Evolutionary conservation across 2,888 invertebrate species (phyloP).

Genomic region (Pammene aurita): DNA sequence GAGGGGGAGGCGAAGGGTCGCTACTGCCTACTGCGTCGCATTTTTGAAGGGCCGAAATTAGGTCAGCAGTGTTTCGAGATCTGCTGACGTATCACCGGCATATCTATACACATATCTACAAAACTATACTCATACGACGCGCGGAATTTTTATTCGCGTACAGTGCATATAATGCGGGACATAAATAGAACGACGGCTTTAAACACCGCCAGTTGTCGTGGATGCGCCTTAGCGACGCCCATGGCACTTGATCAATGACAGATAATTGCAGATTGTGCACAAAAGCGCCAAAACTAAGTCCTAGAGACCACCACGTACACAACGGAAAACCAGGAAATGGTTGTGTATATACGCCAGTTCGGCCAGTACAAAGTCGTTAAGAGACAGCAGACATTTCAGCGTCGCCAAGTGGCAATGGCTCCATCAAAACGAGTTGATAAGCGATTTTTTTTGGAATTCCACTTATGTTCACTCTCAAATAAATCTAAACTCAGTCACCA

Average conservation of each 20-base stretch:
- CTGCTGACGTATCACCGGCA: conserved; percentile 29
- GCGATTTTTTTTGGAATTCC: background rate
- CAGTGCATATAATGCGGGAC: conserved; percentile 36
- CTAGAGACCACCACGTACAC: background rate
- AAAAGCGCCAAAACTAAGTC: conserved; percentile 27
- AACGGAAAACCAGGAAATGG: background rate
- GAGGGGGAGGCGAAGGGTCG: conserved; percentile 32
- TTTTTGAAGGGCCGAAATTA: conserved; percentile 41
- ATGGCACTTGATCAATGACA: conserved; percentile 42
- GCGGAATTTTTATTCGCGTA: conserved; percentile 39
- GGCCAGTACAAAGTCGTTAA: background rate
- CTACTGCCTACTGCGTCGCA: conserved; percentile 36
- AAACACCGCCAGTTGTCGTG: conserved; percentile 41
- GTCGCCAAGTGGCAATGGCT: background rate
- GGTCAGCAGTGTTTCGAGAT: conserved; percentile 40
- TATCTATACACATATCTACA: conserved; percentile 8
- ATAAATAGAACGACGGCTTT: conserved; percentile 44
- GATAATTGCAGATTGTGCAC: conserved; percentile 29
- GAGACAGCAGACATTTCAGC: background rate
- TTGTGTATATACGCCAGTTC: background rate
- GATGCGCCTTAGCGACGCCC: conserved; percentile 35
- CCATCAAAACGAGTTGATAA: background rate
- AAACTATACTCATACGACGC: conserved; percentile 17
- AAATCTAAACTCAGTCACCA: too few relatives aligned
- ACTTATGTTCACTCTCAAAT: background rate